phyloP scores from a whole-genome alignment of 2,888 invertebrate genomes.

The Macropis europaea region DNA sequence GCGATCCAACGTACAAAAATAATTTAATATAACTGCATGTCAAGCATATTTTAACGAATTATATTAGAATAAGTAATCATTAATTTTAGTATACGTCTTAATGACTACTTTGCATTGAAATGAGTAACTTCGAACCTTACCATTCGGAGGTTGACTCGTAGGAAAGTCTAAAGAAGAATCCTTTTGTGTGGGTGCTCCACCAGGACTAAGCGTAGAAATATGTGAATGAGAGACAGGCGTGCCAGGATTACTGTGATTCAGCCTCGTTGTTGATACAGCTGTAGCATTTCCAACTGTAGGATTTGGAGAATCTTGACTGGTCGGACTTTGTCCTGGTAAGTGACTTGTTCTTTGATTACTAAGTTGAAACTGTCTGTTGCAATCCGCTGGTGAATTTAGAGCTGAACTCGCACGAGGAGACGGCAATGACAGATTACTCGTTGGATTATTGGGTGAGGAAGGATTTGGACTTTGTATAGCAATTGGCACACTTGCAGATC shows the following conservation, averaged over 20 bases:
- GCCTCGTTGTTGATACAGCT: conserved; percentile 73
- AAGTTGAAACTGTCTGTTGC: conserved; percentile 81
- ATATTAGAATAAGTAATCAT: conserved; percentile 2
- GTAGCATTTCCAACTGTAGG: conserved; percentile 67
- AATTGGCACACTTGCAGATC: conserved; percentile 88
- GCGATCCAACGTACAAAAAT: conserved; percentile 21
- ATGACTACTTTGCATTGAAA: too few relatives aligned
- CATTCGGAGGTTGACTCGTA: conserved; percentile 79
- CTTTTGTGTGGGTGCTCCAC: conserved; percentile 75
- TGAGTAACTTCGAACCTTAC: too few relatives aligned
- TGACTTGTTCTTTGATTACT: conserved; percentile 78
- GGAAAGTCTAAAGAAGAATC: conserved; percentile 77
- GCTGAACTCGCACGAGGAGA: conserved; percentile 87
- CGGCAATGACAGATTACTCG: conserved; percentile 87
- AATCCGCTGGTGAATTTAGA: conserved; percentile 86
- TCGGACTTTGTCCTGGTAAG: conserved; percentile 84
- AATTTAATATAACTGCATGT: conserved; percentile 14
- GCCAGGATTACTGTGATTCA: conserved; percentile 87
- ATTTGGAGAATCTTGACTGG: conserved; percentile 84
- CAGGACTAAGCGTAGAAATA: conserved; percentile 76
- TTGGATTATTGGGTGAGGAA: conserved; percentile 86
- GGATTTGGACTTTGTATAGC: conserved; percentile 88
- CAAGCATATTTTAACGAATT: not conserved
- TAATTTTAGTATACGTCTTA: too few relatives aligned
- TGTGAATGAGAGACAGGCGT: conserved; percentile 84